Evolutionary conservation across 2,888 invertebrate genomes (phyloP), one percentile per base, ranked within the genome.

Genomic region (Synanthedon vespiformis): DNA sequence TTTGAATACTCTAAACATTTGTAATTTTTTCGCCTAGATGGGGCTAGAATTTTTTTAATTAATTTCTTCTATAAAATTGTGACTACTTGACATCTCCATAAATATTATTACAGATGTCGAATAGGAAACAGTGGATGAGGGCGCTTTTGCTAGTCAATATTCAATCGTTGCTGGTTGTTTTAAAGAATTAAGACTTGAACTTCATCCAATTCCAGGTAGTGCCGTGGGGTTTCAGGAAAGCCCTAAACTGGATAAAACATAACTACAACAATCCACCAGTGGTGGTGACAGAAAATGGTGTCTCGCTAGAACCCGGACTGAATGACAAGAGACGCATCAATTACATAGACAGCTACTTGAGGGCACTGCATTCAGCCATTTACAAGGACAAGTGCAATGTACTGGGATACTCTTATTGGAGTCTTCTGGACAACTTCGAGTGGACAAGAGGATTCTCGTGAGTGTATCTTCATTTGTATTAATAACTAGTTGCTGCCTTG

Each of bases 401-500:
- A 1, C 68, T 81, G 8, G 93, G 91, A 0, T 95, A 94, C 66
- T 90, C 92, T 0, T 90, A 91, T 53, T 95, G 95, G 94, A 92
- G 92, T 58, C 75, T 95, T 13, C 88, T 95, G 76, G 95, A 96
- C 65, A 94, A 94, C 67, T 94, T 92, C 73, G 95, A 95, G 72
- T 95, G 95, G 95, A 85, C 87, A 55, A 84, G 89, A 48, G 95
- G 95, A 27, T 95, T 89, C 68, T 90, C 90, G 90, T 92, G 57
- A 82, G 85, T 80, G 51, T 16, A 40, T 40, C 10, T 34, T 34
- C 2, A 34, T 34, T 34, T 34, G 10, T 34, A 10, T 34, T 10
- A 34, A 10, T 34, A 16, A n/a, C n/a, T n/a, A n/a, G n/a, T n/a
- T n/a, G n/a, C n/a, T n/a, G n/a, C n/a, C n/a, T n/a, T n/a, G n/a